Base-by-base conservation (phyloP, 2,888 invertebrate genomes). In the Eupithecia pulchellata region DNA sequence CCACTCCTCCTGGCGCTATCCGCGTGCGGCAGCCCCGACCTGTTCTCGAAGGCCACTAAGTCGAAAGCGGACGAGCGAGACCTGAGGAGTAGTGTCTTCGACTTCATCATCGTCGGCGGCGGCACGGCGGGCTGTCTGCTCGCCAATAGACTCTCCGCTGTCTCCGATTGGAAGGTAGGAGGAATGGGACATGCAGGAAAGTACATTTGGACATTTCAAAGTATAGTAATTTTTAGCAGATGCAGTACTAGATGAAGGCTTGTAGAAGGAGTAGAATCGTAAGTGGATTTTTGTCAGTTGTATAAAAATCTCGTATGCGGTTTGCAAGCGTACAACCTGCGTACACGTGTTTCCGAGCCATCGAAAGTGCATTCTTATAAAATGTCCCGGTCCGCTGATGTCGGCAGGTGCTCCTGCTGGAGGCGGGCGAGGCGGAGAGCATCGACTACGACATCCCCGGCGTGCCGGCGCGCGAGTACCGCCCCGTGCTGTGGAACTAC, bases 101-200 rank as follows among this genome's bases (percentile, higher is more conserved):
- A 94, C 84, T 94, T 94, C 84, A 91, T 94, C 78, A 90, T 94
- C 66, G 81, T 94, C 0, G 94, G 94, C 0, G 94, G 94, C 0
- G 94, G 94, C 0, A 93, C 93, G 0, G 89, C 94, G 0, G 94
- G 94, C 1, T 94, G 94, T 47, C 82, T 94, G 68, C 86, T 94
- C 55, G 94, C 94, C 0, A 94, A 93, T 67, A 83, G 94, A 17
- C 85, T 94, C 1, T 93, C 94, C 0, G 91, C 93, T 20, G 82
- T 90, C 1, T 79, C 86, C 1, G 90, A 92, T 65, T 94, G 94
- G 94, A 94, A 93, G 92, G 94, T 94, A 39, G 25, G 9, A 9
- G n/a, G 42, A 6, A 9, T 6, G 39, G 17, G 39, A 5, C 17
- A 17, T 34, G 34, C 34, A 6, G n/a, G n/a, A n/a, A n/a, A n/a